Conservation (phyloP, 2,888 invertebrate genomes). For the Aromia moschata region DNA sequence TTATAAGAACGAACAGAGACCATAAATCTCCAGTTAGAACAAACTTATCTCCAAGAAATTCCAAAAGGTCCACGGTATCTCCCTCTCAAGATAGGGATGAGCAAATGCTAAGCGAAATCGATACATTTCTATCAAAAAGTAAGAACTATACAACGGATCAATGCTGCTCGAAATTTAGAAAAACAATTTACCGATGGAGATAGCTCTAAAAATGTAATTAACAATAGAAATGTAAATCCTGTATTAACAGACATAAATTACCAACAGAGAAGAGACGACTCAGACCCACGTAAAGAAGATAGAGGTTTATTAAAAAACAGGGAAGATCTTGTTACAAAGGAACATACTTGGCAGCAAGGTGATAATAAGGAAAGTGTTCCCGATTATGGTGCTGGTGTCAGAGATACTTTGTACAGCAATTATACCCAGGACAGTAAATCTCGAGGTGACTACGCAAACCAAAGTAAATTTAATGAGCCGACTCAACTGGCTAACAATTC, state of each 20-base stretch:
- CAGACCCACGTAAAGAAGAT: slow-evolving; percentile 55
- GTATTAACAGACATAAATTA: background rate
- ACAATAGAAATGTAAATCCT: background rate
- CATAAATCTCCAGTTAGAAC: slow-evolving; percentile 22
- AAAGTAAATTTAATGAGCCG: background rate
- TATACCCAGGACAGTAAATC: background rate
- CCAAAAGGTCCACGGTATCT: background rate
- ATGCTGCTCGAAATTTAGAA: slow-evolving; percentile 51
- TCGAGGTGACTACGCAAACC: background rate
- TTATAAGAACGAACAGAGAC: slow-evolving; percentile 16
- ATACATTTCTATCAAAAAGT: slow-evolving; percentile 59
- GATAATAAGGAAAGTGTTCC: slow-evolving; percentile 59
- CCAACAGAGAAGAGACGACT: slow-evolving; percentile 5
- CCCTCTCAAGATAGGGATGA: slow-evolving; percentile 26
- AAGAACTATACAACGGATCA: slow-evolving; percentile 52
- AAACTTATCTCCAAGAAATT: slow-evolving; percentile 29
- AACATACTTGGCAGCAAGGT: slow-evolving; percentile 51
- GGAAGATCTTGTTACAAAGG: slow-evolving; percentile 35
- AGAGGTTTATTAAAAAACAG: slow-evolving; percentile 59
- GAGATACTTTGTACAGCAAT: slow-evolving; percentile 46
- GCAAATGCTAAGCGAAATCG: slow-evolving; percentile 52
- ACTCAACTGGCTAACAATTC: slow-evolving; percentile 10
- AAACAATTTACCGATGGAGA: slow-evolving; percentile 42
- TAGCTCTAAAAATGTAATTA: background rate
- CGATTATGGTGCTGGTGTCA: slow-evolving; percentile 56